Evolutionary conservation across 2,797 vertebrate species (phyloP).

Genomic region (Percopsis omiscomaycus): DNA sequence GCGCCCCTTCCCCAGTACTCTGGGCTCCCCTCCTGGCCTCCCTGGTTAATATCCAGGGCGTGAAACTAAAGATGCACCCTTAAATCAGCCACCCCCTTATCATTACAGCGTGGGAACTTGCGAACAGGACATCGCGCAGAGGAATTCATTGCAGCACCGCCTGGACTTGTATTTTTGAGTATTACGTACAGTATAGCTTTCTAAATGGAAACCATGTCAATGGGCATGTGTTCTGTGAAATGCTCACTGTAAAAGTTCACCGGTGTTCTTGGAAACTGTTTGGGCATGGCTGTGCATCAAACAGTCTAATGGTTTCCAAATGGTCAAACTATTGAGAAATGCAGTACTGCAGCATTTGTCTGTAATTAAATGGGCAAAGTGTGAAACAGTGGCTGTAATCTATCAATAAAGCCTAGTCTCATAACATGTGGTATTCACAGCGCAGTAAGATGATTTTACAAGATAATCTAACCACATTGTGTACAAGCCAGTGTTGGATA

Average conservation of each 20-base stretch:
- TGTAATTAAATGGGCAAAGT: slow-evolving; percentile 11
- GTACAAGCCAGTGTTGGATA: background rate
- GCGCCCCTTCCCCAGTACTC: slow-evolving; percentile 30
- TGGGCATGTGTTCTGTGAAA: slow-evolving; percentile 42
- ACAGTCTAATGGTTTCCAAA: slow-evolving; percentile 50
- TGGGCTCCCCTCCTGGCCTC: slow-evolving; percentile 43
- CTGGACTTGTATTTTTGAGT: slow-evolving; percentile 43
- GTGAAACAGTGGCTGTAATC: slow-evolving; percentile 1
- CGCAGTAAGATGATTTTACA: slow-evolving; percentile 8
- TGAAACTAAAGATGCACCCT: slow-evolving; percentile 68
- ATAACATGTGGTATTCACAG: background rate
- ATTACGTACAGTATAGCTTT: slow-evolving; percentile 20
- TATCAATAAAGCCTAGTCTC: slow-evolving; percentile 8
- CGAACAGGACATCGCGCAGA: slow-evolving; percentile 33
- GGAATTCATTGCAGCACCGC: slow-evolving; percentile 35
- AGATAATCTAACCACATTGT: background rate
- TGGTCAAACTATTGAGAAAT: slow-evolving; percentile 7
- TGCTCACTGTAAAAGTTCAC: slow-evolving; percentile 28
- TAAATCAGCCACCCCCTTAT: slow-evolving; percentile 27
- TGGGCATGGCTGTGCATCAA: slow-evolving; percentile 21
- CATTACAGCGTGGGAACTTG: slow-evolving; percentile 40
- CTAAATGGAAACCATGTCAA: slow-evolving; percentile 32
- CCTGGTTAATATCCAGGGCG: slow-evolving; percentile 39
- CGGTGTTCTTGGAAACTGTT: slow-evolving; percentile 19
- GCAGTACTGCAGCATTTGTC: slow-evolving; percentile 6